Evolutionary conservation across 1,140 invertebrate species (phyloP).

Genomic region (Hermatobates lingyangjiaoensis): DNA sequence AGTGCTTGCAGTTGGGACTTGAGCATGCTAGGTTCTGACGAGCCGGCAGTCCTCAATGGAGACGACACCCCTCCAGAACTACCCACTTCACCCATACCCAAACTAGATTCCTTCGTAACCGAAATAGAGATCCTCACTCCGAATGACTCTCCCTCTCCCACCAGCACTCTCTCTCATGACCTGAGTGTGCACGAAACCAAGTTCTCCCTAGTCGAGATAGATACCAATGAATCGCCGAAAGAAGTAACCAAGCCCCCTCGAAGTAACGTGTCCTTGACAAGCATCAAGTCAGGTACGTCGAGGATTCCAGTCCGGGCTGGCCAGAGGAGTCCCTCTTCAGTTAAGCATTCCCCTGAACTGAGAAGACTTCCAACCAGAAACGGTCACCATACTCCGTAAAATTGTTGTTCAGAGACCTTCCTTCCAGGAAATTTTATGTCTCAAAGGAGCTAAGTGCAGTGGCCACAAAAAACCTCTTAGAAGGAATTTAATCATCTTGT

Average conservation of each 20-base stretch:
- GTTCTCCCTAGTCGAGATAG: neutral
- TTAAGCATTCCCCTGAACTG: constrained; percentile 1
- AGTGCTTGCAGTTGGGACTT: constrained; percentile 12
- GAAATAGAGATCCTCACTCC: constrained; percentile 15
- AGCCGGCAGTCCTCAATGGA: constrained; percentile 13
- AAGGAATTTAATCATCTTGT: too few species aligned
- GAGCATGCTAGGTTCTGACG: too few species aligned
- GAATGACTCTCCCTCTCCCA: neutral
- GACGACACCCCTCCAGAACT: constrained; percentile 23
- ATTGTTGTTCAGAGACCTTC: too few species aligned
- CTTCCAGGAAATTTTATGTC: too few species aligned
- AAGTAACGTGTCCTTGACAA: constrained; percentile 8
- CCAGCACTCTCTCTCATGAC: constrained; percentile 5
- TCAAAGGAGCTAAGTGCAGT: too few species aligned
- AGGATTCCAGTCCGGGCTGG: constrained; percentile 10
- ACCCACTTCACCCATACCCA: constrained; percentile 25
- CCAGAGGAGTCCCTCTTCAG: constrained; percentile 6
- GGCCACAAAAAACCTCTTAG: too few species aligned
- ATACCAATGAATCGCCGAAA: neutral
- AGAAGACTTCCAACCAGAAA: constrained; percentile 7
- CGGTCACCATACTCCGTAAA: constrained; percentile 9
- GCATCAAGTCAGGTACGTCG: constrained; percentile 7
- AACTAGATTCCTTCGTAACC: constrained; percentile 12
- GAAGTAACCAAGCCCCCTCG: constrained; percentile 2
- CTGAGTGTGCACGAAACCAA: constrained; percentile 3